Evolutionary conservation across 1,140 invertebrate species (phyloP).

Genomic region (Drosophila oshimai): DNA sequence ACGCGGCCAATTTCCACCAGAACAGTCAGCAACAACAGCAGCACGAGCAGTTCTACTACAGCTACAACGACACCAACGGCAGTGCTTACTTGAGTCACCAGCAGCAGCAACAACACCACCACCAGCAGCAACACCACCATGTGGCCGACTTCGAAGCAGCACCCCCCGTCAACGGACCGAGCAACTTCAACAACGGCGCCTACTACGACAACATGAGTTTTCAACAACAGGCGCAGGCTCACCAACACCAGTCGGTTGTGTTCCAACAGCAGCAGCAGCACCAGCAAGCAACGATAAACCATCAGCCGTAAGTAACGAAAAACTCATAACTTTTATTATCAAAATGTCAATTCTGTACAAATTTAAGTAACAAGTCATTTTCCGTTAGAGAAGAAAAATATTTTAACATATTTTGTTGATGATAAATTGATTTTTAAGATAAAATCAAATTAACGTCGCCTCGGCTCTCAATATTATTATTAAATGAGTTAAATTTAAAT

Average conservation of each 20-base stretch:
- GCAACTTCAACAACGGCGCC: constrained; percentile 67
- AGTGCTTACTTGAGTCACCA: constrained; percentile 72
- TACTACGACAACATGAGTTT: constrained; percentile 80
- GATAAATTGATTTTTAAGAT: too few species aligned
- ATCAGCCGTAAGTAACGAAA: constrained; percentile 59
- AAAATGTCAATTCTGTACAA: too few species aligned
- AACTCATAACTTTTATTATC: too few species aligned
- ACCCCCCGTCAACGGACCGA: constrained; percentile 55
- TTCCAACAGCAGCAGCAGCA: constrained; percentile 65
- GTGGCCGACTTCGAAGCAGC: constrained; percentile 67
- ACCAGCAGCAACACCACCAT: constrained; percentile 57
- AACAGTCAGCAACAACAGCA: constrained; percentile 67
- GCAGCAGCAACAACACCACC: constrained; percentile 48
- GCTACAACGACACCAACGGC: constrained; percentile 69
- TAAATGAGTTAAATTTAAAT: too few species aligned
- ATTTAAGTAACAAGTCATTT: too few species aligned
- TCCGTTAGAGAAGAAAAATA: too few species aligned
- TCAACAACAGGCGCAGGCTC: constrained; percentile 48
- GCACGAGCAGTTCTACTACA: constrained; percentile 70
- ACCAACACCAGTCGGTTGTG: constrained; percentile 60
- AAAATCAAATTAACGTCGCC: too few species aligned
- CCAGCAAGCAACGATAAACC: constrained; percentile 54
- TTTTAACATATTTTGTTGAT: too few species aligned
- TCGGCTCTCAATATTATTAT: too few species aligned
- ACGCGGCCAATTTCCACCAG: constrained; percentile 55